Evolutionary conservation across 2,888 invertebrate species (phyloP), one percentile per base, ranked within the genome.

Genomic region (Oligia latruncula): DNA sequence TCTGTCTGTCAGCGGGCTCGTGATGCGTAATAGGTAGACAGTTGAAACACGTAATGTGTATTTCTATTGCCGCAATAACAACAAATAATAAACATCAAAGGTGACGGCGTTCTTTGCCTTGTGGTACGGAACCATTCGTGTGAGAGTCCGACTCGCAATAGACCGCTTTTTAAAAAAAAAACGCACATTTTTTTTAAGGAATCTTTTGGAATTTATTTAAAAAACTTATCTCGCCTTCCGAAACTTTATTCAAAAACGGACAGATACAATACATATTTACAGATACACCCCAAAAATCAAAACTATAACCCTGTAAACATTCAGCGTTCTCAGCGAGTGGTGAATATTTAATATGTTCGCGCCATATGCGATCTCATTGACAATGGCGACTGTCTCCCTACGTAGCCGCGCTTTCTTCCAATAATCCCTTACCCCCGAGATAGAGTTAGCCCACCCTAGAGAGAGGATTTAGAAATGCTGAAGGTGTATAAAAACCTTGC

Each of bases 291-390:
- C 66, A 84, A 83, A 87, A 87, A 88, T 88, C 89, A 86, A 82
- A 88, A 78, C 81, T 81, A 71, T 89, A 89, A 81, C 84, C 29
- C 75, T 77, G 87, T 85, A 84, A 87, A 89, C 86, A 87, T 82
- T 83, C 83, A 80, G 66, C 84, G 81, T 88, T 83, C 80, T 86
- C 91, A 89, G 87, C 86, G 89, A 91, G 89, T 88, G 86, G 89
- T 94, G 94, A 95, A 95, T 95, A 95, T 95, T 95, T 95, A 94
- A 95, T 95, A 94, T 91, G 90, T 90, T 93, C 91, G 90, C 93
- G 92, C 93, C 93, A 93, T 93, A 92, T 92, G 93, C 88, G 92
- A 92, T 93, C 92, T 91, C 91, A 92, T 91, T 91, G 92, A 93
- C 94, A 93, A 93, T 93, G 93, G 93, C 90, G 92, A 92, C 83